Conservation (phyloP, 2,888 invertebrate genomes). For the Entomobrya proxima region DNA sequence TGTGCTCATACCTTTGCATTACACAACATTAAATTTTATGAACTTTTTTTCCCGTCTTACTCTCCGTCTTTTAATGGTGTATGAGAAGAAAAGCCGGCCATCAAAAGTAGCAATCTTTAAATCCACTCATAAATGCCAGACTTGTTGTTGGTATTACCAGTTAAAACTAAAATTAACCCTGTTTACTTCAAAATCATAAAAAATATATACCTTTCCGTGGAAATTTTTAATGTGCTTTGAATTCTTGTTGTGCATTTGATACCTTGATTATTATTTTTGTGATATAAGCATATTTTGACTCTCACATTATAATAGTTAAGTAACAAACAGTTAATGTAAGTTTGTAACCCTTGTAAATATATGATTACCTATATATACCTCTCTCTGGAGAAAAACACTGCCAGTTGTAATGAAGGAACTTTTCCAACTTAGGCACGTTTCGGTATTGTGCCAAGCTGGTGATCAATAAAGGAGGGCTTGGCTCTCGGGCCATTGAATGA, state of each 20-base stretch:
- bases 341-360: no score
- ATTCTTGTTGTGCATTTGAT: conserved; percentile 27
- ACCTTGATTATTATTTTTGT: conserved; percentile 26
- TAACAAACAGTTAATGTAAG: no score
- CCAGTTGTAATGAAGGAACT: not conserved
- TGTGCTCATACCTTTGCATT: conserved; percentile 52
- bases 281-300: no score
- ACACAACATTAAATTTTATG: conserved; percentile 68
- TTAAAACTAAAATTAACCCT: conserved; percentile 40
- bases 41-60: conserved; percentile 41
- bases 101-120: conserved; percentile 54
- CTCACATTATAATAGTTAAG: no score
- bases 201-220: conserved; percentile 24
- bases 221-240: conserved; percentile 32
- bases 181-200: conserved; percentile 53
- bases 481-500: conserved; percentile 35
- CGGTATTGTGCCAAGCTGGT: conserved; percentile 32
- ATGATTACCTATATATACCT: not conserved
- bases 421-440: conserved; percentile 48
- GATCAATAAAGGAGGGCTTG: conserved; percentile 64
- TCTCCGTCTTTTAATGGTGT: conserved; percentile 23
- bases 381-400: not conserved
- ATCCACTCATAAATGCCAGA: conserved; percentile 60
- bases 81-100: conserved; percentile 48
- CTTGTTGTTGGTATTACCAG: conserved; percentile 29